Conservation (phyloP, 2,888 invertebrate species). For the Tinea semifulvella region DNA sequence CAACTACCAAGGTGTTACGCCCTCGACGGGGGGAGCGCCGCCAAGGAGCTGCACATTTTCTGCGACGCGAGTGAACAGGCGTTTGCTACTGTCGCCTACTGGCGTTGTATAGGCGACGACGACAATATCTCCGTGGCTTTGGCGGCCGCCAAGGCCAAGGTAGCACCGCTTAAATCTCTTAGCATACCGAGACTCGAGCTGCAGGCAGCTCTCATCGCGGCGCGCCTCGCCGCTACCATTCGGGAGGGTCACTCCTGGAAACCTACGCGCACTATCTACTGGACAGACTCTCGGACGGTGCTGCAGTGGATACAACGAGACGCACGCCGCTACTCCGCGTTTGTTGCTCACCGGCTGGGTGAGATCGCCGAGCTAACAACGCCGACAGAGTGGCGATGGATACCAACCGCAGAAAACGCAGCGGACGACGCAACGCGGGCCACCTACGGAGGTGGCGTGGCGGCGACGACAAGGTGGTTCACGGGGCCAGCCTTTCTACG, state of each 20-base stretch:
- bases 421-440: no score
- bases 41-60: conserved; percentile 6
- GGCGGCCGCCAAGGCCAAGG: background rate
- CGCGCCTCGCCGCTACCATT: conserved; percentile 13
- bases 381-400: background rate
- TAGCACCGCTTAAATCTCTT: conserved; percentile 1
- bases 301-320: background rate
- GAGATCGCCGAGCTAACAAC: background rate
- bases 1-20: background rate
- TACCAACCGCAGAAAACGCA: background rate
- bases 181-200: conserved; percentile 7
- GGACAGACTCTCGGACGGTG: background rate
- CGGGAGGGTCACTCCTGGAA: no score
- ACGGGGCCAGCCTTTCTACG: background rate
- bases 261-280: no score
- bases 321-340: background rate
- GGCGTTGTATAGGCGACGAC: background rate
- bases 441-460: no score
- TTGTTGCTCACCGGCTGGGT: background rate
- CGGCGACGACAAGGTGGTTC: background rate
- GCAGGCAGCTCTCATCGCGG: conserved; percentile 18
- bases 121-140: no score
- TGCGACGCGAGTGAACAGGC: background rate
- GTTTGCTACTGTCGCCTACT: conserved; percentile 7
- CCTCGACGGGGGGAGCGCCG: background rate